These are phyloP conservation scores for Nephrotoma flavescens DNA, from an alignment of 2,888 invertebrate genomes.

Conservation along the genomic window DNA sequence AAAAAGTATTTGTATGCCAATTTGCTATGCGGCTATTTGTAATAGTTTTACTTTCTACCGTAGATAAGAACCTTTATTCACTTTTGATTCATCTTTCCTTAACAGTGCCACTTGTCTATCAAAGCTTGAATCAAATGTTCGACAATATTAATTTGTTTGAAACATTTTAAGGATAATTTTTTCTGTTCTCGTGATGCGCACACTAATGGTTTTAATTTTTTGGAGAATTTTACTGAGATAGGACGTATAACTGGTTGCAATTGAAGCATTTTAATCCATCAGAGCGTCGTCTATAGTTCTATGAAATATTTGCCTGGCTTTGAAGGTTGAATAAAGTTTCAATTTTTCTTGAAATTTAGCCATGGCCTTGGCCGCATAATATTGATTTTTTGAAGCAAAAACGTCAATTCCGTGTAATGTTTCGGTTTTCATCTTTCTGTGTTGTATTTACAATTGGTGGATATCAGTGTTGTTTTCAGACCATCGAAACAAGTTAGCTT, in stretches of 20 bases:
- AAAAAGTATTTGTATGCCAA: not conserved
- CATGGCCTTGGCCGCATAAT: not conserved
- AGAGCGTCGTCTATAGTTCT: too few relatives aligned
- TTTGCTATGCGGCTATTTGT: not conserved
- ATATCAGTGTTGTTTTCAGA: too few relatives aligned
- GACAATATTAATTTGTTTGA: not conserved
- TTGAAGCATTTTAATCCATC: too few relatives aligned
- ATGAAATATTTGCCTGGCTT: too few relatives aligned
- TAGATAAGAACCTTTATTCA: not conserved
- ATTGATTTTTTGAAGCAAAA: too few relatives aligned
- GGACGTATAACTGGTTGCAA: not conserved
- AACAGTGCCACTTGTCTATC: not conserved
- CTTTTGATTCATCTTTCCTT: not conserved
- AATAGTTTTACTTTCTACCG: not conserved
- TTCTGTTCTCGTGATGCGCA: too few relatives aligned
- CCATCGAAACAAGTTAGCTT: too few relatives aligned
- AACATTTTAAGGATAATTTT: not conserved
- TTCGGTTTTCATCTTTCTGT: not conserved
- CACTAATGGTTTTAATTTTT: not conserved
- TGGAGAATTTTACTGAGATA: not conserved
- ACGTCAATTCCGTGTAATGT: too few relatives aligned
- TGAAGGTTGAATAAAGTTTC: not conserved
- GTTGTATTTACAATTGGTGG: not conserved
- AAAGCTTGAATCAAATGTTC: not conserved
- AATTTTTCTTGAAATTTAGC: too few relatives aligned